Base-by-base conservation (phyloP, 2,888 invertebrate genomes). In the Dendrolimus pini region DNA sequence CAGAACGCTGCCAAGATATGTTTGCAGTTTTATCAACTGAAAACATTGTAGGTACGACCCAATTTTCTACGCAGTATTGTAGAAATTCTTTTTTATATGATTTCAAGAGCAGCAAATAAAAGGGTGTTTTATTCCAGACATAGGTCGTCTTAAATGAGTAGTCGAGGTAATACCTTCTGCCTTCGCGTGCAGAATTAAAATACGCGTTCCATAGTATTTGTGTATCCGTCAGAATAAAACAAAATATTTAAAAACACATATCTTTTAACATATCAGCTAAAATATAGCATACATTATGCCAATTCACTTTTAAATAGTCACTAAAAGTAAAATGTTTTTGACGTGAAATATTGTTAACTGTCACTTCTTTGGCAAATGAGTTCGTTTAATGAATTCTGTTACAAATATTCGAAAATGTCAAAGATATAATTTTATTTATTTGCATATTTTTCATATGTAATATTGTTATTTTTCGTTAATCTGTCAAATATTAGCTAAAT, bases 61-160 rank as follows among this genome's bases (percentile, higher is more conserved):
- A 56, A 41, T 56, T 56, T 47, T 13, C 42, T 7, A 9, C 13
- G 1, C 7, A 54, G 18, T 64, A 56, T 58, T 61, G 55, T 58
- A 53, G 59, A 56, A 59, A 56, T 69, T 14, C 55, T 55, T 9
- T 55, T 55, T 55, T 10, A 18, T 14, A 30, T 30, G 30, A 3
- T 30, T 55, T 58, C 9, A 54, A 14, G 54, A 55, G 56, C 18
- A 57, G 65, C 54, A 59, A 55, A 64, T 55, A 18, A 60, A 65
- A 66, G 58, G 41, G 70, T 62, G 74, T 67, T 57, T 62, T 53
- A 52, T 14, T 64, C 61, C 62, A 62, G 68, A 70, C 69, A 69
- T 71, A 75, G 74, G 74, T 72, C 76, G 78, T 76, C 78, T 75
- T 71, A 72, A 74, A 78, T 78, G 79, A 74, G 72, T 72, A 66